A percentile compares a stretch with the other conserved stretches of the same genome.
phyloP scores from a whole-genome alignment of 2,888 invertebrate species.

The Portevinia maculata region DNA sequence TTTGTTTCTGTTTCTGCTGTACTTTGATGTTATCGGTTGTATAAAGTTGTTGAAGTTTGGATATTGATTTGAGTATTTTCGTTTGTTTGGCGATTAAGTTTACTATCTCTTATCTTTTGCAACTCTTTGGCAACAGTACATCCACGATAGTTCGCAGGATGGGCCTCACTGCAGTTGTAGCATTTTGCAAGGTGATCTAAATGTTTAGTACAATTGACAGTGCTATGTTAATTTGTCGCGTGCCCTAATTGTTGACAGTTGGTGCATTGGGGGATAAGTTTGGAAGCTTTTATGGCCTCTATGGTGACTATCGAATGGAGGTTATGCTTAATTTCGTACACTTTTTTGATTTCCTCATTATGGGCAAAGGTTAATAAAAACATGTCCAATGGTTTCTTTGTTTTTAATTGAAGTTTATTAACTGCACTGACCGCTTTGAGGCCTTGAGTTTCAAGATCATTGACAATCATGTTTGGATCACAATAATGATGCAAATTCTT shows the following conservation, averaged over 20 bases:
- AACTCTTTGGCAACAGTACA: conserved; percentile 18
- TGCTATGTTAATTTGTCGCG: conserved; percentile 4
- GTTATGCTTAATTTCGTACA: conserved; percentile 15
- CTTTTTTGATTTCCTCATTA: conserved; percentile 14
- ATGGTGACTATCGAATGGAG: conserved; percentile 4
- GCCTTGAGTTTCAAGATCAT: too few relatives aligned
- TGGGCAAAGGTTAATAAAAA: conserved; percentile 1
- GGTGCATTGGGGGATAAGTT: conserved; percentile 7
- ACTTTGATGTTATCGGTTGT: neutral
- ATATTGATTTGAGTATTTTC: conserved; percentile 1
- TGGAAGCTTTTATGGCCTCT: conserved; percentile 3
- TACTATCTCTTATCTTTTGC: conserved; percentile 19
- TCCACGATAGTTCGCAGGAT: conserved; percentile 21
- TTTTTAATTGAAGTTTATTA: neutral
- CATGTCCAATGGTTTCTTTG: conserved; percentile 9
- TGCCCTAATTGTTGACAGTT: conserved; percentile 27
- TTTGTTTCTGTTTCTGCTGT: conserved; percentile 4
- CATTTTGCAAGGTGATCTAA: conserved; percentile 15
- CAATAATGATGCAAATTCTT: too few relatives aligned
- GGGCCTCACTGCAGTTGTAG: conserved; percentile 11
- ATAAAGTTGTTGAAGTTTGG: neutral
- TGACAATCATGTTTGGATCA: too few relatives aligned
- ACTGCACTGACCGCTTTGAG: too few relatives aligned
- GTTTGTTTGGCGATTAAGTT: conserved; percentile 15
- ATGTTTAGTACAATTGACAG: conserved; percentile 6